Evolutionary conservation across 2,888 invertebrate species (phyloP), one percentile per base, ranked within the genome.

Genomic region (Lasioglossum vierecki): DNA sequence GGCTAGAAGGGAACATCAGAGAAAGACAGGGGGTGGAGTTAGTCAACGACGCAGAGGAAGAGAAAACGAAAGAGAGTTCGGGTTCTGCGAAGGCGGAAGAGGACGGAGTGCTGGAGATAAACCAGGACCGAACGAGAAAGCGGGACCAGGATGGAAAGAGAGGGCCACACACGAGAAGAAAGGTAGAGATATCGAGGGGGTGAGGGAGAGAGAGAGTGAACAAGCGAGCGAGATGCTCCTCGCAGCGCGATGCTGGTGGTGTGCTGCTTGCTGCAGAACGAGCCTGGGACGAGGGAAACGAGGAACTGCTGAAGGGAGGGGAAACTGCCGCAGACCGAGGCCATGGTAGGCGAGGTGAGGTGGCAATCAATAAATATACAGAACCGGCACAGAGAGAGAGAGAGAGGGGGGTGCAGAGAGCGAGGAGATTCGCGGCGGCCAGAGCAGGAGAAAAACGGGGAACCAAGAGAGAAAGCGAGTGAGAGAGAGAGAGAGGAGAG

Each of bases 291-390:
- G 86, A 88, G 90, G 87, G 86, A 89, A 89, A 89, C 85, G 87
- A 85, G 86, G 88, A 87, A 88, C 89, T 85, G 86, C 79, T 72
- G 89, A 89, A 81, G 90, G 84, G 86, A 83, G 87, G 87, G 88
- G 91, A 92, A 89, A 88, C 90, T 91, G 91, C 91, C 91, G 91
- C 90, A 92, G 91, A 91, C 90, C 92, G 89, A 89, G 91, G 89
- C 91, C 91, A 90, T 91, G 89, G 91, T 89, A 91, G 91, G 91
- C 90, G 92, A 93, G 92, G 91, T 93, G 94, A 94, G 94, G 94
- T 94, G 94, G 94, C 94, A 95, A 95, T 95, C 94, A 94, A 95
- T 95, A 95, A 94, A 94, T 94, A 94, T 94, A 94, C 94, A 94
- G 94, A 94, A 94, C 93, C 92, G 85, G 87, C 91, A 83, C 88